These are phyloP conservation scores for Axis porcinus DNA, from an alignment of 2,113 vertebrate genomes.

Conservation along the genomic window DNA sequence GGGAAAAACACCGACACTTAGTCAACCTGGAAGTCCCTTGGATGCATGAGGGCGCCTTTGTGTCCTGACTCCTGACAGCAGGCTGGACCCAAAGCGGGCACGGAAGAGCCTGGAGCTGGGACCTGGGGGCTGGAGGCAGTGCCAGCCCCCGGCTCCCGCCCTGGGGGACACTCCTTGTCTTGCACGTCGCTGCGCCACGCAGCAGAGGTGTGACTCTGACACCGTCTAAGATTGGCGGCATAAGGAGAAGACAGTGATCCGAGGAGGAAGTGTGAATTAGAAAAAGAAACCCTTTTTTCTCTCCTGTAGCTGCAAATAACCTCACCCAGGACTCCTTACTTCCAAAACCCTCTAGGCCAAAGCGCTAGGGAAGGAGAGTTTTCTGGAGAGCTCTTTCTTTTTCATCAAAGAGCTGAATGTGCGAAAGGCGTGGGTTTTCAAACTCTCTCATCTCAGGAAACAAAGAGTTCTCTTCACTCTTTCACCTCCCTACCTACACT, in stretches of 20 bases:
- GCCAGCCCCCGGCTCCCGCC: neutral
- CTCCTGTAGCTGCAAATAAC: conserved; percentile 62
- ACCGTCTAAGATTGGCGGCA: conserved; percentile 62
- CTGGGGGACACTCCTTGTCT: neutral
- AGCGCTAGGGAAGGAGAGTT: neutral
- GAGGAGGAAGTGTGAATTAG: conserved; percentile 70
- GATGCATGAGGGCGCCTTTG: neutral
- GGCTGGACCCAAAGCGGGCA: neutral
- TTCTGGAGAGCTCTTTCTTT: conserved; percentile 27
- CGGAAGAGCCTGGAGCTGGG: neutral
- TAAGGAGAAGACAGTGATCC: conserved; percentile 56
- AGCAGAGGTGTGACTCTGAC: conserved; percentile 55
- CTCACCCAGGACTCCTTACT: conserved; percentile 15
- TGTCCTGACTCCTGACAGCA: neutral
- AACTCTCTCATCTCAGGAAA: neutral
- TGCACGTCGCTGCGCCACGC: neutral
- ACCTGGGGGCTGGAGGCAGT: neutral
- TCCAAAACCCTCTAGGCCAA: conserved; percentile 15
- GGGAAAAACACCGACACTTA: neutral
- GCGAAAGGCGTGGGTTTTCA: neutral
- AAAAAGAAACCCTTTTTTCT: conserved; percentile 68
- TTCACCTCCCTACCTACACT: neutral
- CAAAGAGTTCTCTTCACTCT: neutral
- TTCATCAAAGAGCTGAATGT: neutral
- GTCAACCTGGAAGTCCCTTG: neutral